Evolutionary conservation across 2,797 vertebrate genomes (phyloP).

Genomic region (Acomys russatus): DNA sequence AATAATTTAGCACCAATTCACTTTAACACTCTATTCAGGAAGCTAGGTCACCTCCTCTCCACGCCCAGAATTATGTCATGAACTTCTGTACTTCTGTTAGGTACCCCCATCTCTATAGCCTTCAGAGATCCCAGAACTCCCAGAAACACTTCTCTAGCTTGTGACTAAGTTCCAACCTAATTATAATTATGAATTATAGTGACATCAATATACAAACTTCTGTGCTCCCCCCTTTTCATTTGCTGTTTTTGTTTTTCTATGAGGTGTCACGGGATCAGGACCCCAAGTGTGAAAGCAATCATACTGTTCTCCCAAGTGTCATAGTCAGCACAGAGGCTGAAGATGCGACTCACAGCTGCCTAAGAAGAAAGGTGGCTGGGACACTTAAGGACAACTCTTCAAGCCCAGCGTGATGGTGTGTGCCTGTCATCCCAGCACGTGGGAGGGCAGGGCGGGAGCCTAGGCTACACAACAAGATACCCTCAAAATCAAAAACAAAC

Average conservation of each 20-base stretch:
- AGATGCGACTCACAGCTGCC: constrained; percentile 10
- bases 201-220: constrained; percentile 63
- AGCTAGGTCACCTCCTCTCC: not conserved
- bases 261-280: constrained; percentile 28
- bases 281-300: not conserved
- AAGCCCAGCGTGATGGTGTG: not conserved
- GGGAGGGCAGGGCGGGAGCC: not conserved
- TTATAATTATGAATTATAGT: constrained; percentile 66
- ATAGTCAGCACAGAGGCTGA: constrained; percentile 32
- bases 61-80: constrained; percentile 54
- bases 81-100: constrained; percentile 51
- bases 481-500: not conserved
- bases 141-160: constrained; percentile 64
- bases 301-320: constrained; percentile 27
- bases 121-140: constrained; percentile 38
- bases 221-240: constrained; percentile 21
- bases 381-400: not conserved
- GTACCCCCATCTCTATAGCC: constrained; percentile 27
- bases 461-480: not conserved
- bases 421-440: not conserved
- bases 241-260: constrained; percentile 53
- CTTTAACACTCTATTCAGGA: not conserved
- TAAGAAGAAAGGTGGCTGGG: not conserved
- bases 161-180: constrained; percentile 69
- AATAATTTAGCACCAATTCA: not conserved